Percentiles rank a stretch among this genome's conserved stretches.
phyloP scores from a whole-genome alignment of 1,140 invertebrate species.

The Pantala flavescens region DNA sequence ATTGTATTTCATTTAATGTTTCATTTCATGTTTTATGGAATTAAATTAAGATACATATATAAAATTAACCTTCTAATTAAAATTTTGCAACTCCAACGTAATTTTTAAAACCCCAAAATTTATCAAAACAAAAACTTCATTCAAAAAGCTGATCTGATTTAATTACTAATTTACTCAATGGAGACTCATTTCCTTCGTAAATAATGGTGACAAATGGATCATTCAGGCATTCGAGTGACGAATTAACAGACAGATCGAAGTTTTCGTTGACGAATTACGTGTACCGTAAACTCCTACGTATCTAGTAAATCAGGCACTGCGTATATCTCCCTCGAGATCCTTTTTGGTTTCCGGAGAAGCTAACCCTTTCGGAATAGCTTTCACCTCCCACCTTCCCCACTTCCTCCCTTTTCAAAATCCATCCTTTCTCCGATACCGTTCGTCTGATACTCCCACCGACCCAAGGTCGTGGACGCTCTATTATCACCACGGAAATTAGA shows the following conservation, averaged over 20 bases:
- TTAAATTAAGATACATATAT: no score
- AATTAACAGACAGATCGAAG: background rate
- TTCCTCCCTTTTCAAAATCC: background rate
- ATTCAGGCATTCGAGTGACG: background rate
- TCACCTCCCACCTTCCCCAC: background rate
- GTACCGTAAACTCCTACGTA: background rate
- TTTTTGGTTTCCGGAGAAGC: background rate
- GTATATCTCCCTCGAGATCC: background rate
- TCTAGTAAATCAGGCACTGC: background rate
- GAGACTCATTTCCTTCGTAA: no score
- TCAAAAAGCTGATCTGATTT: no score
- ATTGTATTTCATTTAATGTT: no score
- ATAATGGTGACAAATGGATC: no score
- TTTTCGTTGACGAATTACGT: background rate
- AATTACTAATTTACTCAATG: no score
- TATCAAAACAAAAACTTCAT: no score
- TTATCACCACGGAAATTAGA: background rate
- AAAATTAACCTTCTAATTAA: no score
- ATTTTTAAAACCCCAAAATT: no score
- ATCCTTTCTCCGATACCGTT: background rate
- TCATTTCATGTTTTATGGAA: no score
- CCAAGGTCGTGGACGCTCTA: background rate
- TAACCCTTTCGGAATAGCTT: background rate
- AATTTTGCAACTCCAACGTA: no score
- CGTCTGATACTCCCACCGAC: background rate